Evolutionary conservation across 2,113 vertebrate species (phyloP).

Genomic region (Barnardius zonarius): DNA sequence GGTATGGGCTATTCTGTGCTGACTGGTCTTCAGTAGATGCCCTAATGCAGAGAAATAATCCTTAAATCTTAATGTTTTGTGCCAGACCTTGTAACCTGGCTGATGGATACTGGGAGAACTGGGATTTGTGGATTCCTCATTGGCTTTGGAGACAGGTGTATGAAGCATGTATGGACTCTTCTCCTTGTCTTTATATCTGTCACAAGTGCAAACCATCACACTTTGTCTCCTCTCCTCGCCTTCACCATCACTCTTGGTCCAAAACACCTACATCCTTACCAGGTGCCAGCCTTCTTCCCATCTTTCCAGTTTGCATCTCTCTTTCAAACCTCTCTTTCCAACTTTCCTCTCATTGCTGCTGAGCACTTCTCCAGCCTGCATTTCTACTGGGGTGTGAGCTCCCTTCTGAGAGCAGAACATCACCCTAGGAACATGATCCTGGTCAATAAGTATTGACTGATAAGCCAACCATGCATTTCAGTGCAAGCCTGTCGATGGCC

Average conservation of each 20-base stretch:
- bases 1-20: not conserved
- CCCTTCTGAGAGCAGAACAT: not conserved
- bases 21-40: not conserved
- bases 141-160: not conserved
- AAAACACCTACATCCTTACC: not conserved
- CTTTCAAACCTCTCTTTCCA: not conserved
- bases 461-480: constrained; percentile 48
- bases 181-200: not conserved
- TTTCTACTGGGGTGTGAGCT: not conserved
- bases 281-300: not conserved
- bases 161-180: not conserved
- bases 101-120: not conserved
- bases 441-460: constrained; percentile 27
- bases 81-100: not conserved
- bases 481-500: not conserved
- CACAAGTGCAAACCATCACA: not conserved
- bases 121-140: not conserved
- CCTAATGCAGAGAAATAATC: not conserved
- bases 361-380: not conserved
- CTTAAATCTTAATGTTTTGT: not conserved
- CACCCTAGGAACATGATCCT: not conserved
- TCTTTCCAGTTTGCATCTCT: not conserved
- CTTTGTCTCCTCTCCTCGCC: not conserved
- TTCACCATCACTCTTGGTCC: not conserved
- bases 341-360: not conserved